phyloP scores from a whole-genome alignment of 2,888 invertebrate species.

The Calameuta idolon region DNA sequence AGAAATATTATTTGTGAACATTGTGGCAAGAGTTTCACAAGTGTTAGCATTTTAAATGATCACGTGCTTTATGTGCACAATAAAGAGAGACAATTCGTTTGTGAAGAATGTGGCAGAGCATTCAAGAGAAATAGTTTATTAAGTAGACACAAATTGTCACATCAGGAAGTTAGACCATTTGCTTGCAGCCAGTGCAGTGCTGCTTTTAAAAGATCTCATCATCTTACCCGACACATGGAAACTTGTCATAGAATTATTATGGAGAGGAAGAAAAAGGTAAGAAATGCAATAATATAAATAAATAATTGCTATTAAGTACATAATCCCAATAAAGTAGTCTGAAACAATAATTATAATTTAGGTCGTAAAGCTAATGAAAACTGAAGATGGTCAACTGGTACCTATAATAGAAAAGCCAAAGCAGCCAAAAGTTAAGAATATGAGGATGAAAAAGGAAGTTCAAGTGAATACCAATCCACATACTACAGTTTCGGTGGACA shows the following conservation, averaged over 20 bases:
- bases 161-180: constrained; percentile 60
- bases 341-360: constrained; percentile 24
- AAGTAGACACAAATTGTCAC: constrained; percentile 57
- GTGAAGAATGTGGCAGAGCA: constrained; percentile 59
- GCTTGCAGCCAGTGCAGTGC: constrained; percentile 56
- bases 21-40: constrained; percentile 61
- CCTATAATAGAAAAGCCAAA: constrained; percentile 51
- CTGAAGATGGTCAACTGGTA: constrained; percentile 50
- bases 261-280: constrained; percentile 53
- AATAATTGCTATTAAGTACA: neutral
- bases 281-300: constrained; percentile 10
- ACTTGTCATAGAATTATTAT: constrained; percentile 54
- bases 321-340: neutral
- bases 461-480: neutral
- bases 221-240: constrained; percentile 60
- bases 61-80: constrained; percentile 61
- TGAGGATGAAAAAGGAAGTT: constrained; percentile 21
- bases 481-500: neutral
- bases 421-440: constrained; percentile 30
- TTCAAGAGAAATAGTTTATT: constrained; percentile 63
- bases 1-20: constrained; percentile 59
- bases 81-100: constrained; percentile 57
- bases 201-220: constrained; percentile 59
- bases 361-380: constrained; percentile 54
- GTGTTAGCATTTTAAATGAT: constrained; percentile 58